These are phyloP conservation scores for Lepilemur ruficaudatus DNA, from an alignment of 2,797 vertebrate species.

Conservation along the genomic window DNA sequence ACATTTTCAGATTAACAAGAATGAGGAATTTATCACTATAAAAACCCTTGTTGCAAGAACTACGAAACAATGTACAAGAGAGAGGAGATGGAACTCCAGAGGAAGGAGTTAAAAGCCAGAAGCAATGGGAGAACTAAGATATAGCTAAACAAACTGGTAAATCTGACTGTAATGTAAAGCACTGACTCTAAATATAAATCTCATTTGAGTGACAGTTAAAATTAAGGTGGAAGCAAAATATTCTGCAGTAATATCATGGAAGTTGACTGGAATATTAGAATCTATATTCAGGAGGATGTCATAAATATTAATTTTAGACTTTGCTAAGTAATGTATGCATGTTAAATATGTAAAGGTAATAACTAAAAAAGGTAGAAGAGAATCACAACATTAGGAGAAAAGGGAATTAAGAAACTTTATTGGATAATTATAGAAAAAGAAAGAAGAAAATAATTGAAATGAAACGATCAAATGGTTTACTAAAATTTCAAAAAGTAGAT, in stretches of 20 bases:
- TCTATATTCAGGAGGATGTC: not conserved
- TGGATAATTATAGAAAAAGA: not conserved
- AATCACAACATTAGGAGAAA: not conserved
- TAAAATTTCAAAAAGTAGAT: not conserved
- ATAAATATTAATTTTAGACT: not conserved
- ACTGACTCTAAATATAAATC: not conserved
- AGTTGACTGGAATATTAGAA: not conserved
- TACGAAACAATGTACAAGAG: not conserved
- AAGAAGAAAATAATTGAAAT: not conserved
- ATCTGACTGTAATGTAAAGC: not conserved
- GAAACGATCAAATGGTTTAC: not conserved
- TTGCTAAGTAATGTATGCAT: not conserved
- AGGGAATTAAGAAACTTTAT: not conserved
- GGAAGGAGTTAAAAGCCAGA: not conserved
- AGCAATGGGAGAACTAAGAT: not conserved
- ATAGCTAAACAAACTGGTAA: not conserved
- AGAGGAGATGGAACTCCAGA: not conserved
- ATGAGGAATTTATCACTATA: not conserved
- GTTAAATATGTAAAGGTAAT: not conserved
- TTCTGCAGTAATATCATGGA: not conserved
- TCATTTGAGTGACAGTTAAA: not conserved
- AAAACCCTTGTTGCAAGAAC: not conserved
- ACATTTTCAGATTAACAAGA: not conserved
- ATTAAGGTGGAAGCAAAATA: not conserved
- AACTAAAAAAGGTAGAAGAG: not conserved